Percentiles rank a stretch among this genome's conserved stretches.
Conservation (phyloP, 2,888 invertebrate genomes). For the Lysandra coridon region DNA sequence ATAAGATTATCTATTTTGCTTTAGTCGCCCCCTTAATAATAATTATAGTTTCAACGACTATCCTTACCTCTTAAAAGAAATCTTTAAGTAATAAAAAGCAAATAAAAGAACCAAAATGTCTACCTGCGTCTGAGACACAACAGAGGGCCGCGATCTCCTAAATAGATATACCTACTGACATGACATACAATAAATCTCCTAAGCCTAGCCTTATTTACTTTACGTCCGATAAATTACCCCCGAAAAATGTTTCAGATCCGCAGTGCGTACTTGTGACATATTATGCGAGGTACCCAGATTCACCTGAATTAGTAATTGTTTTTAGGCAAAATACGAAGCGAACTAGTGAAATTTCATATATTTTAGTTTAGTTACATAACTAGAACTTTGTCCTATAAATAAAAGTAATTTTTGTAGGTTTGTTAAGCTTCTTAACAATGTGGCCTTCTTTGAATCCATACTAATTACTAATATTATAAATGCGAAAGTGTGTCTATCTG, state of each 20-base stretch:
- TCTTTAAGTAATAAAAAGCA: too few species aligned
- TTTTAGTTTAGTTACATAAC: background rate
- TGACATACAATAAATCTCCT: slow-evolving; percentile 13
- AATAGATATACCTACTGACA: background rate
- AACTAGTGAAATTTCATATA: too few species aligned
- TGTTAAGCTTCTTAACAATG: too few species aligned
- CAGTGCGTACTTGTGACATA: background rate
- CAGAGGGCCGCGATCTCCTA: background rate
- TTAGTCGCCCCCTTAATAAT: too few species aligned
- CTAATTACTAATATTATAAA: too few species aligned
- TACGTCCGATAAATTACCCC: background rate
- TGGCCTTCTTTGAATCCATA: too few species aligned
- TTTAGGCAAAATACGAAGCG: background rate
- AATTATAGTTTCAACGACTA: too few species aligned
- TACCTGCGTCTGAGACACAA: background rate
- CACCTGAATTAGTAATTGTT: background rate
- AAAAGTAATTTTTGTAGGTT: background rate
- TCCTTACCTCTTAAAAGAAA: too few species aligned
- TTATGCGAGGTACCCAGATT: background rate
- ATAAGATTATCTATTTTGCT: too few species aligned
- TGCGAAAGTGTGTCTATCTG: too few species aligned
- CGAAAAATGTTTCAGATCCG: background rate
- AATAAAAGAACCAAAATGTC: background rate
- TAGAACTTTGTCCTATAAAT: background rate
- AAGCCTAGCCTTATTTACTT: background rate